Evolutionary conservation across 1,140 invertebrate genomes (phyloP).

Genomic region (Philopotamus ludificatus): DNA sequence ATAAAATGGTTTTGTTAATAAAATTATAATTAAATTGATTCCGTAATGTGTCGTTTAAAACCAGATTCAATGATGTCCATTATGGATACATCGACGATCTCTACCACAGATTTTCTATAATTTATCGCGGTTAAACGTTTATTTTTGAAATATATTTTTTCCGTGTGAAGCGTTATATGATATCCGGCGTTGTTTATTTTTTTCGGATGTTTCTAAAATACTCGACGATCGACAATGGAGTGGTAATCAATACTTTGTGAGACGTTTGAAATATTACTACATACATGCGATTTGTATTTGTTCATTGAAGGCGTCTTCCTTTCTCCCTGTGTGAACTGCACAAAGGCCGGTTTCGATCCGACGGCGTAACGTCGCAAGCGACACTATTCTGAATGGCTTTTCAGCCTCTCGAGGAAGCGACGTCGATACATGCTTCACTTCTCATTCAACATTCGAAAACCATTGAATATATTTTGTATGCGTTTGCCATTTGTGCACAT

Average conservation of each 20-base stretch:
- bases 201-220: too few species aligned
- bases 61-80: too few species aligned
- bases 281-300: slow-evolving; percentile 1
- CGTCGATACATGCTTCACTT: neutral
- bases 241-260: slow-evolving; percentile 3
- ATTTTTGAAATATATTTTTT: too few species aligned
- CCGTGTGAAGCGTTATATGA: too few species aligned
- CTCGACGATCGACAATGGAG: neutral
- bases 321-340: neutral
- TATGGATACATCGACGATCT: too few species aligned
- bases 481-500: neutral
- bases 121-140: too few species aligned
- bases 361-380: neutral
- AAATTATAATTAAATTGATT: too few species aligned
- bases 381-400: neutral
- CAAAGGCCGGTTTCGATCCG: neutral
- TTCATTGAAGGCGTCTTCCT: neutral
- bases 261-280: neutral
- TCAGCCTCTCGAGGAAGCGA: neutral
- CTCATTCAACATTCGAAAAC: neutral
- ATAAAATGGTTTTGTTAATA: too few species aligned
- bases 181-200: too few species aligned
- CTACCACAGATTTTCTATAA: too few species aligned
- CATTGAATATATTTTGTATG: neutral
- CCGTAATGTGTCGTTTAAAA: too few species aligned